phyloP scores from a whole-genome alignment of 2,113 vertebrate species.

The Gymnobelideus leadbeateri region DNA sequence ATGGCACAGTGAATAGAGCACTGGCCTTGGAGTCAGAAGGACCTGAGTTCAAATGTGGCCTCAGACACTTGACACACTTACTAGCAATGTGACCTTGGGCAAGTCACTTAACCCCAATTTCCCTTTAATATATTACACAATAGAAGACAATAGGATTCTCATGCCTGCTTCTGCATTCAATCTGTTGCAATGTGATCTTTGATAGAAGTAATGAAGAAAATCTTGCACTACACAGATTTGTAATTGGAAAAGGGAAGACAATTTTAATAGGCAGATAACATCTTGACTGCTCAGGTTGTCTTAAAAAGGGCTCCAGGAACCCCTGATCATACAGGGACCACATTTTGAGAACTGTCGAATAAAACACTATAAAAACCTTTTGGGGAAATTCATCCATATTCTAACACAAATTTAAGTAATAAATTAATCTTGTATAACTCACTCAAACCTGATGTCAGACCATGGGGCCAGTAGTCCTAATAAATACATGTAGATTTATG shows the following conservation, averaged over 20 bases:
- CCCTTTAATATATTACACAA: background rate
- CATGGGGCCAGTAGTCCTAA: background rate
- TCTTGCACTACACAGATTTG: background rate
- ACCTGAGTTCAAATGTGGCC: no score
- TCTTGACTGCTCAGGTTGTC: background rate
- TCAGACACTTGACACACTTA: no score
- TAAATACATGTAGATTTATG: background rate
- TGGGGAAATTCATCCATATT: conserved; percentile 6
- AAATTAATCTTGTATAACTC: background rate
- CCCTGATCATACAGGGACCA: background rate
- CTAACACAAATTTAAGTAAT: conserved; percentile 35
- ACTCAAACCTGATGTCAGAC: background rate
- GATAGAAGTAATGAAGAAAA: background rate
- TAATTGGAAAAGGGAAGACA: background rate
- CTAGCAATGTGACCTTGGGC: no score
- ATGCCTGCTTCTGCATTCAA: background rate
- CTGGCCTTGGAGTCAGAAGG: no score
- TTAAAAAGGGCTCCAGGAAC: background rate
- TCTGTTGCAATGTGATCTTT: background rate
- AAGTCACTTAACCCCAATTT: no score
- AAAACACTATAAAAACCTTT: background rate
- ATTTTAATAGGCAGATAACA: background rate
- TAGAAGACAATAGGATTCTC: background rate
- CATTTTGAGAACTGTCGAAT: background rate
- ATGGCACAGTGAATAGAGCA: no score